phyloP scores from a whole-genome alignment of 2,113 vertebrate genomes.

The Pteropus alecto region DNA sequence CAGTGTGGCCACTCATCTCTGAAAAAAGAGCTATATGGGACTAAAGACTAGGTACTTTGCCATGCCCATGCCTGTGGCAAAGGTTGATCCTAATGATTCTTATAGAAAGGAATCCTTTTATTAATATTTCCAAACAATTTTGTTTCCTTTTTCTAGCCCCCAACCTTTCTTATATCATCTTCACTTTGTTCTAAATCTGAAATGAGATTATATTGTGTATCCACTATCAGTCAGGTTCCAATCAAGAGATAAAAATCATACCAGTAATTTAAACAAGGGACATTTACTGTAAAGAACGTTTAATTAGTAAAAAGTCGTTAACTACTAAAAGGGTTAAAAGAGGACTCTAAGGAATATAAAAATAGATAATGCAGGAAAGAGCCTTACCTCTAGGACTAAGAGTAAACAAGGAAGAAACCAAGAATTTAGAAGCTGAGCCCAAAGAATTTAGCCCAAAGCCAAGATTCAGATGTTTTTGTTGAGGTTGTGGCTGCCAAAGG shows the following conservation, averaged over 20 bases:
- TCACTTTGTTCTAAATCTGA: not conserved
- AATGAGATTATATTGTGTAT: not conserved
- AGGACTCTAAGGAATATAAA: not conserved
- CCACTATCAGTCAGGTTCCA: not conserved
- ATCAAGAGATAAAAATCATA: not conserved
- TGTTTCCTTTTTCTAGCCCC: not conserved
- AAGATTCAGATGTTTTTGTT: not conserved
- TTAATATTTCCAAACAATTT: not conserved
- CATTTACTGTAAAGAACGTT: not conserved
- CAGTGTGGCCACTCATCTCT: not conserved
- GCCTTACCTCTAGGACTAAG: not conserved
- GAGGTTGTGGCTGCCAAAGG: not conserved
- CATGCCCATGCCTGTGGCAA: not conserved
- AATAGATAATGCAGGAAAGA: not conserved
- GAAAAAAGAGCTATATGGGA: not conserved
- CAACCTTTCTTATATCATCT: not conserved
- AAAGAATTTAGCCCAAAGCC: not conserved
- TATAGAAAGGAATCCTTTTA: not conserved
- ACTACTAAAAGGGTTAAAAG: not conserved
- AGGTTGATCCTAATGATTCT: not conserved
- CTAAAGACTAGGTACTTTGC: not conserved
- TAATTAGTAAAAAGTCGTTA: not conserved
- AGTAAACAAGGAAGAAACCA: not conserved
- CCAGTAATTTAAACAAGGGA: not conserved
- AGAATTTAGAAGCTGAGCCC: not conserved